Base-by-base conservation (phyloP, 2,797 vertebrate species). In the Hydrolagus colliei region DNA sequence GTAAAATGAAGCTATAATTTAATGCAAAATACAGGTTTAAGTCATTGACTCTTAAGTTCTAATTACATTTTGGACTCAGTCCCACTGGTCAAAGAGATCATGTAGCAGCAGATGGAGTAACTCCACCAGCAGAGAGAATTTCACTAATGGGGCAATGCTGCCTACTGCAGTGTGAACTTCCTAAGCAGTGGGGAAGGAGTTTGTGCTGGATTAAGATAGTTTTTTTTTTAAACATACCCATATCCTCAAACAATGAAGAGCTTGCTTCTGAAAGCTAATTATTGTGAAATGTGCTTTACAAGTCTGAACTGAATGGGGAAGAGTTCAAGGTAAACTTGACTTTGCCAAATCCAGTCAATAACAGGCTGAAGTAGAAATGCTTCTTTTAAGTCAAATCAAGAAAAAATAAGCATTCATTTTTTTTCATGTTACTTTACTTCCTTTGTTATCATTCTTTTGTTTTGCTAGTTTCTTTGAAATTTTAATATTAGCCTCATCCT, bases 11-110 rank as follows among this genome's bases (percentile, higher is more conserved):
- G 13, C 16, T 32, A 67, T 80, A 80, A 18, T 27, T 80, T 80
- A 67, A 80, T 80, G 78, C 27, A 80, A 80, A 9, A 32, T 14
- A 16, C 62, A 67, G 78, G 22, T 59, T 63, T 80, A 80, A 80
- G 35, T 80, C 62, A 65, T 52, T 52, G 41, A 52, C 41, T 52
- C 8, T 67, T n/a, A 65, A 32, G 61, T 80, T 80, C 62, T 80
- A 80, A 80, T 80, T 67, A 80, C 78, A 52, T 63, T 9, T 63
- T 80, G 78, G 78, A 80, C 35, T 80, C 78, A 80, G 63, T 80
- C 78, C 62, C 78, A 65, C 62, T 80, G 78, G 62, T 32, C 22
- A 14, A 27, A 35, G 78, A 32, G 13, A 18, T 80, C n/a, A 80
- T 5, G 16, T 9, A 16, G 78, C 7, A 16, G 78, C 78, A 80